A percentile compares a stretch with the other conserved stretches of the same genome.
Evolutionary conservation across 1,140 invertebrate species (phyloP).

Genomic region (Cyclina sinensis): DNA sequence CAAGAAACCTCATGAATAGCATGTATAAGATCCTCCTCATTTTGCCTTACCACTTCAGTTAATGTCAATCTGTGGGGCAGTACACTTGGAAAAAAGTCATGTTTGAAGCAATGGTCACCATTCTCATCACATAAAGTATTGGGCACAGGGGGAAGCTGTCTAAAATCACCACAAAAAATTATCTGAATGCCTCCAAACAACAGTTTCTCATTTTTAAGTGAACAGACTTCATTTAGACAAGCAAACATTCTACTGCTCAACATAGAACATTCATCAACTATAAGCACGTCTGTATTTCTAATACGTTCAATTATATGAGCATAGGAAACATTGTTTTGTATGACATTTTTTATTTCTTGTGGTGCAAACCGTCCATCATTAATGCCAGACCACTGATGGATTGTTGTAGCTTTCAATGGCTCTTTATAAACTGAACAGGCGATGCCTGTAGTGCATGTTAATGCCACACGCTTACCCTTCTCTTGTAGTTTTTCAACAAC

Average conservation of each 20-base stretch:
- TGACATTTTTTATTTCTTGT: background rate
- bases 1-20: background rate
- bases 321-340: background rate
- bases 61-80: background rate
- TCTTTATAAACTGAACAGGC: background rate
- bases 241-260: background rate
- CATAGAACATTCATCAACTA: conserved; percentile 36
- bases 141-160: conserved; percentile 23
- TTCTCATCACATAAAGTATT: background rate
- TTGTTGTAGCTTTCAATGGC: background rate
- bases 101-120: conserved; percentile 19
- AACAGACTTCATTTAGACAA: conserved; percentile 10
- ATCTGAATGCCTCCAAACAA: conserved; percentile 13
- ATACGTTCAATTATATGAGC: background rate
- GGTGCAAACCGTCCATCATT: background rate
- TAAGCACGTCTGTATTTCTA: background rate
- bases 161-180: background rate
- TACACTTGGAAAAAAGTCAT: background rate
- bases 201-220: background rate
- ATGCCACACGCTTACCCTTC: too few species aligned
- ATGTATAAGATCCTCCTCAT: background rate
- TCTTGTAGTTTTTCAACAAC: background rate
- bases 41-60: background rate
- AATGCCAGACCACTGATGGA: conserved; percentile 27
- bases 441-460: conserved; percentile 16